Percentiles rank a stretch among this genome's conserved stretches.
phyloP scores from a whole-genome alignment of 2,113 vertebrate genomes.

The Murina feae region DNA sequence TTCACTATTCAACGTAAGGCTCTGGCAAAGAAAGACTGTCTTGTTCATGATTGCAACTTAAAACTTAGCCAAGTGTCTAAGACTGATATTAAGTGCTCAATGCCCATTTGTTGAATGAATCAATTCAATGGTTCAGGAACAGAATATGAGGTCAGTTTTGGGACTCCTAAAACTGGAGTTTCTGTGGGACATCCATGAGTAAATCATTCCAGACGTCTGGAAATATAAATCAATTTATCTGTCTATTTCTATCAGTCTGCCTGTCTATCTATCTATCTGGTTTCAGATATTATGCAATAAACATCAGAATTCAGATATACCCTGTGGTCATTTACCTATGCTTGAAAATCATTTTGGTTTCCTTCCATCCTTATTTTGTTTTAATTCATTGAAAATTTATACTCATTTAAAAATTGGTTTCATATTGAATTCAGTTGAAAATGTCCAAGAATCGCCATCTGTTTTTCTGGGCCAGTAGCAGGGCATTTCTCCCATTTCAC shows the following conservation, averaged over 20 bases:
- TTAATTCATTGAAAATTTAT: background rate
- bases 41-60: background rate
- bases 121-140: background rate
- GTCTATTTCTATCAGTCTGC: background rate
- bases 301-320: background rate
- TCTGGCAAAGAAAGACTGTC: background rate
- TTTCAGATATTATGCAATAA: background rate
- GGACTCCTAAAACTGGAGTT: background rate
- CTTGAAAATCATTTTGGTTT: background rate
- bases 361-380: background rate
- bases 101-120: background rate
- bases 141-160: background rate
- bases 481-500: background rate
- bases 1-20: background rate
- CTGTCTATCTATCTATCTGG: background rate
- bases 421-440: background rate
- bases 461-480: background rate
- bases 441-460: background rate
- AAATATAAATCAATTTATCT: background rate
- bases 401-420: background rate
- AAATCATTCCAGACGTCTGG: background rate
- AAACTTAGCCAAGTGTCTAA: background rate
- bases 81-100: background rate
- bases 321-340: background rate
- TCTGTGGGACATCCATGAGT: background rate